Evolutionary conservation across 2,888 invertebrate genomes (phyloP).

Genomic region (Nomada goodeniana): DNA sequence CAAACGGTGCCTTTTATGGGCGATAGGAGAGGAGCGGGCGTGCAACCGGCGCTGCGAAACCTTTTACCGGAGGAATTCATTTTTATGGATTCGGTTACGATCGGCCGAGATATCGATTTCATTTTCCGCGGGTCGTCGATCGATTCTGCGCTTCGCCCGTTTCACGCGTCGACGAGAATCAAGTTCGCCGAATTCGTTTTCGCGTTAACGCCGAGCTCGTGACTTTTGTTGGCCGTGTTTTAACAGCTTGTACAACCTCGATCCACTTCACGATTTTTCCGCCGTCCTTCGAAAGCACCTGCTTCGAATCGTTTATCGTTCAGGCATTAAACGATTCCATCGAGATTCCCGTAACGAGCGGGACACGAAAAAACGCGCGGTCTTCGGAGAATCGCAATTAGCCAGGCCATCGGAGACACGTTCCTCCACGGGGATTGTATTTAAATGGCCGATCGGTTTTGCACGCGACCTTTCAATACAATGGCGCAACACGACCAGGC

Average conservation of each 20-base stretch:
- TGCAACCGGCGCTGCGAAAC: constrained; percentile 1
- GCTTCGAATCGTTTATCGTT: not conserved
- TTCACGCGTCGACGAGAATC: no score
- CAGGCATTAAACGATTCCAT: not conserved
- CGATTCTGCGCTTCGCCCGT: not conserved
- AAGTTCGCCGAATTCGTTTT: no score
- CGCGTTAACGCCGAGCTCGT: no score
- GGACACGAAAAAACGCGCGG: constrained; percentile 5
- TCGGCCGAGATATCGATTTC: constrained; percentile 12
- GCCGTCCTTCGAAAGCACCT: not conserved
- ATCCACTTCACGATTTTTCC: not conserved
- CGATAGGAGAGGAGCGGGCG: constrained; percentile 18
- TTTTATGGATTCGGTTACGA: constrained; percentile 37
- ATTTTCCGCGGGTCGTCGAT: not conserved
- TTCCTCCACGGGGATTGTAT: constrained; percentile 44
- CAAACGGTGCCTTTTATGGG: constrained; percentile 38
- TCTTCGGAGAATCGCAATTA: constrained; percentile 43
- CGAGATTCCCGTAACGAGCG: constrained; percentile 14
- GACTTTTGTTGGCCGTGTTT: not conserved
- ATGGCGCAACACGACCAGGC: constrained; percentile 20
- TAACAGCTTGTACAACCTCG: not conserved
- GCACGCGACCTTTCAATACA: constrained; percentile 49
- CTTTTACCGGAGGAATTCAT: constrained; percentile 22
- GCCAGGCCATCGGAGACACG: not conserved
- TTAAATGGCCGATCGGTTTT: constrained; percentile 43